These are phyloP conservation scores for Maconellicoccus hirsutus DNA, from an alignment of 1,140 invertebrate genomes.

Conservation along the genomic window DNA sequence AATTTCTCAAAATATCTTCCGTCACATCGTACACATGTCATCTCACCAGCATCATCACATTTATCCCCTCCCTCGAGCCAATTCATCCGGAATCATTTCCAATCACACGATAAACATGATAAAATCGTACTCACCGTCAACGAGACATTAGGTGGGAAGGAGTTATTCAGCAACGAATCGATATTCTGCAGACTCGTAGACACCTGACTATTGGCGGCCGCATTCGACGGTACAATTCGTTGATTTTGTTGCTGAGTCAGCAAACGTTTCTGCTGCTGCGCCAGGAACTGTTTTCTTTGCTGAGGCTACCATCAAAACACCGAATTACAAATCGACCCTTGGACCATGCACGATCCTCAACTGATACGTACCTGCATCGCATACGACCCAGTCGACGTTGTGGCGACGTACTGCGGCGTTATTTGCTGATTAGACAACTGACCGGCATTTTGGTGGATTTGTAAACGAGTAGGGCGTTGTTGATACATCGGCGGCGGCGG, in stretches of 20 bases:
- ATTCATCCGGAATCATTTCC: no score
- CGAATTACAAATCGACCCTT: no score
- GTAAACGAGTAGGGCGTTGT: slow-evolving; percentile 30
- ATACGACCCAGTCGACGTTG: slow-evolving; percentile 25
- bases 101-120: no score
- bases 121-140: slow-evolving; percentile 46
- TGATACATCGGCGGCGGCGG: slow-evolving; percentile 32
- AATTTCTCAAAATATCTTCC: no score
- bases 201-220: slow-evolving; percentile 39
- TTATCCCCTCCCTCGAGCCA: no score
- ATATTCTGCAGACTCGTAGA: slow-evolving; percentile 54
- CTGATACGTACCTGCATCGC: background rate
- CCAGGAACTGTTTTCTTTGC: slow-evolving; percentile 36
- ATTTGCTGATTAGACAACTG: slow-evolving; percentile 26
- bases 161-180: slow-evolving; percentile 61
- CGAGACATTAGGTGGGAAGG: slow-evolving; percentile 63
- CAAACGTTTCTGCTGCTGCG: no score
- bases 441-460: slow-evolving; percentile 23
- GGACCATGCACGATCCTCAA: no score
- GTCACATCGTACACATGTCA: no score
- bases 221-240: slow-evolving; percentile 50
- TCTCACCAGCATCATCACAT: no score
- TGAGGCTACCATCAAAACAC: background rate
- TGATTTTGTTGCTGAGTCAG: slow-evolving; percentile 64
- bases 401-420: slow-evolving; percentile 30